Evolutionary conservation across 1,140 invertebrate genomes (phyloP).

Genomic region (Paraescarpia echinospica): DNA sequence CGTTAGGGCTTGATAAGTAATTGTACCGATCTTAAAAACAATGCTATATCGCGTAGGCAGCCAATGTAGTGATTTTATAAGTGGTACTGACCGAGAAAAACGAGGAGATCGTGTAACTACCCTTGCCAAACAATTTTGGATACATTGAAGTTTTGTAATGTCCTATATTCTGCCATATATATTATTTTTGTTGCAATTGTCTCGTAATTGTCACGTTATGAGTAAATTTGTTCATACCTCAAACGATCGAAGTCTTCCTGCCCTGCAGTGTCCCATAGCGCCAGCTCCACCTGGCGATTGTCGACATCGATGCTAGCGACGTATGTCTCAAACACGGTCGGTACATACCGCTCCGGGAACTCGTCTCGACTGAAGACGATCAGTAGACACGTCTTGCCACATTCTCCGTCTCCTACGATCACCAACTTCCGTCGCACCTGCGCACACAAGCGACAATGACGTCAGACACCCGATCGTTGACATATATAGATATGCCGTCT

Average conservation of each 20-base stretch:
- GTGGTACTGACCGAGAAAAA: too few relatives aligned
- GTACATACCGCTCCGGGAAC: slow-evolving; percentile 97
- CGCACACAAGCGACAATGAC: neutral
- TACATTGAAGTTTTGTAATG: too few relatives aligned
- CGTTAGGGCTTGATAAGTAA: too few relatives aligned
- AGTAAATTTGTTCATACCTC: slow-evolving; percentile 50
- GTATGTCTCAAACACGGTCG: slow-evolving; percentile 98
- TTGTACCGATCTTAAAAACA: too few relatives aligned
- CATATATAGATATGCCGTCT: too few relatives aligned
- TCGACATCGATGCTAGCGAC: slow-evolving; percentile 97
- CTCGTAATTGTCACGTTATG: neutral
- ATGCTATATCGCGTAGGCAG: too few relatives aligned
- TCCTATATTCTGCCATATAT: too few relatives aligned
- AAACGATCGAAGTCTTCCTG: slow-evolving; percentile 96
- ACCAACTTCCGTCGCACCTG: slow-evolving; percentile 84
- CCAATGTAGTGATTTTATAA: too few relatives aligned
- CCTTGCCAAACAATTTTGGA: too few relatives aligned
- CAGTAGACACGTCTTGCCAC: slow-evolving; percentile 96
- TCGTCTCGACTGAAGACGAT: slow-evolving; percentile 98
- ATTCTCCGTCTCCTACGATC: slow-evolving; percentile 98
- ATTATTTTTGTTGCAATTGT: too few relatives aligned
- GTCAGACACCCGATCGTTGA: too few relatives aligned
- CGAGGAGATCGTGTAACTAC: too few relatives aligned
- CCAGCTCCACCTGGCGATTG: slow-evolving; percentile 39
- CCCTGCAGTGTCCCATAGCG: slow-evolving; percentile 89